phyloP scores from a whole-genome alignment of 2,797 vertebrate species.

The Galagoides demidoff region DNA sequence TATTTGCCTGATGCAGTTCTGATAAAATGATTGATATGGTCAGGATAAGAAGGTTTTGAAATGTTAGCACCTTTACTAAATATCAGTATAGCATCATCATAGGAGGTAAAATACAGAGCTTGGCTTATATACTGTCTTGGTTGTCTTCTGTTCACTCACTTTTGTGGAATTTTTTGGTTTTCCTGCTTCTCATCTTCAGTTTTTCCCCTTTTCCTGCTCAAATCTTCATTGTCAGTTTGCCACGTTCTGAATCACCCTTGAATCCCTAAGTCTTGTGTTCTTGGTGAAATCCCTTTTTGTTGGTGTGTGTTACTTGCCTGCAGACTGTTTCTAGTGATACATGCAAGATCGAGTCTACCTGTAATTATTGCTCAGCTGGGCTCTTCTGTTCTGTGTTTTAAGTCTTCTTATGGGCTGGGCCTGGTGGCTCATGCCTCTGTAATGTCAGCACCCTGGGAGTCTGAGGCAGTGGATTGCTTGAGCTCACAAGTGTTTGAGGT shows the following conservation, averaged over 20 bases:
- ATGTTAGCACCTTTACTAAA: neutral
- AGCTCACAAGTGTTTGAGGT: no score
- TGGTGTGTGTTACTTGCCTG: neutral
- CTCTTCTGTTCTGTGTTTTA: neutral
- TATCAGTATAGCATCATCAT: neutral
- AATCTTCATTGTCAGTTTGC: neutral
- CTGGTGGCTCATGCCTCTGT: no score
- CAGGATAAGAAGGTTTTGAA: neutral
- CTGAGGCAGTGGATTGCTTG: no score
- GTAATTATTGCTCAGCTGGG: neutral
- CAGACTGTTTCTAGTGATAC: conserved; percentile 16
- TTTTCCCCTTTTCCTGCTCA: neutral
- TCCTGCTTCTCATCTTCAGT: neutral
- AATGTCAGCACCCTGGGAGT: no score
- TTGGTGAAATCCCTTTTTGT: neutral
- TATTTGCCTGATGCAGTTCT: neutral
- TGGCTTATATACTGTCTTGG: neutral
- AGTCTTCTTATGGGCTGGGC: no score
- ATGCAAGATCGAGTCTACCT: neutral
- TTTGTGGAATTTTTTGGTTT: neutral
- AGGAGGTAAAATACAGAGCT: neutral
- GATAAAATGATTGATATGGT: neutral
- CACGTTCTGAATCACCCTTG: neutral
- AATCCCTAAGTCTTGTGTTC: neutral
- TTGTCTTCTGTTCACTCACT: neutral